Base-by-base conservation (phyloP, 2,888 invertebrate species). In the Hypsopygia costalis region DNA sequence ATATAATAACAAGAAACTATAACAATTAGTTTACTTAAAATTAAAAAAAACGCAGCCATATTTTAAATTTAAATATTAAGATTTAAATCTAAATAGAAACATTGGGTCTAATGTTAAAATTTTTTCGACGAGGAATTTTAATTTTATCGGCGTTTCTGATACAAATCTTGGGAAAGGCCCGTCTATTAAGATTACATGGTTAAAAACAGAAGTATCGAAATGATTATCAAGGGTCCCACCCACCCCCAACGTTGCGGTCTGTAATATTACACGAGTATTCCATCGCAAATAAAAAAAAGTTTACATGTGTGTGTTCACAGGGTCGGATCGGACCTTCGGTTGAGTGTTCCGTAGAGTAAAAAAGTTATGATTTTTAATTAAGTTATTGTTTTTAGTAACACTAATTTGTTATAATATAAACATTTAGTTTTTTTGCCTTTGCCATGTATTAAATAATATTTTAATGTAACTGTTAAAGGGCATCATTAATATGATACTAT, bases 131-230 rank as follows among this genome's bases (percentile, higher is more conserved):
- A 11, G 31, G 31, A 10, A 31, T 31, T 11, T 31, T 38, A 32
- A 44, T 44, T 46, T 49, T 46, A 47, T 49, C 46, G 22, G 6
- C 11, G 32, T 25, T 25, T 9, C 33, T 6, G 31, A 31, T 31
- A 33, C 27, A 36, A 33, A 39, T 39, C 39, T 39, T 33, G 27
- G 32, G 33, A 39, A 34, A 12, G 39, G 39, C 25, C 6, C 12
- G 5, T 27, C 39, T 33, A 47, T 50, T 50, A 50, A 47, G 50
- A 50, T 50, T 50, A 50, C 47, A 49, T 42, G 48, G 45, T 44
- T 40, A 28, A 36, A 16, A 47, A 48, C 49, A 46, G 44, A 31
- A 47, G 49, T 47, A 49, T 47, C 47, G 25, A 40, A 47, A 43
- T 41, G 34, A 36, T 38, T 41, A 42, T 36, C 43, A 40, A 38